Base-by-base conservation (phyloP, 2,888 invertebrate species). In the Venusia cambrica region DNA sequence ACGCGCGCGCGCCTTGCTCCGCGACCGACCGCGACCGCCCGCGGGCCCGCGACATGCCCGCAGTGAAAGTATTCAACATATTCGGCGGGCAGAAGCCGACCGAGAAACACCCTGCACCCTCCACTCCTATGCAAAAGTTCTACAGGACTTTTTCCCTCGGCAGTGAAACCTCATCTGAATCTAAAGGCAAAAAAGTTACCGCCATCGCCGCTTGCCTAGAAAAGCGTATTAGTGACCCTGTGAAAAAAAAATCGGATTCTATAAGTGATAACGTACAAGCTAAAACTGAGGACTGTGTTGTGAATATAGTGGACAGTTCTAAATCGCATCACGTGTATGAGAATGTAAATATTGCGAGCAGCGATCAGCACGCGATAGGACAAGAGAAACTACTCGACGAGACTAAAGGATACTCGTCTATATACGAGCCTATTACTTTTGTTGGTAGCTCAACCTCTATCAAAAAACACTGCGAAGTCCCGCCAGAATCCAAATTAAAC, bases 11-110 rank as follows among this genome's bases (percentile, higher is more conserved):
- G 83, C 83, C 61, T 78, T 53, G 72, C 70, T 67, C 70, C 62
- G 57, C 75, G 74, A 43, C 37, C 77, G 75, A 75, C 61, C 67
- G 73, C 74, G 69, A 68, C 65, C 70, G 70, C 66, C 65, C 65
- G 68, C 77, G 81, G 78, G 75, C 67, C 68, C 81, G 81, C 81
- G 84, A 68, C 57, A 87, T 85, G 85, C 87, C 87, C 85, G 84
- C 81, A 81, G 87, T 85, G 84, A 87, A 87, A 84, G 87, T 85
- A 67, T 84, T 85, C 67, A 81, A 76, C 66, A 81, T 87, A 85
- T 87, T 87, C 77, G 87, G 85, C 71, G 81, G 79, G 61, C 85
- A 85, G 80, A 85, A 84, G 79, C 77, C 84, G 70, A 62, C 79
- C 73, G 84, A 84, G 67, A 84, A 81, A 56, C 79, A 76, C 53